phyloP scores from a whole-genome alignment of 2,797 vertebrate genomes.

The Rhinella marina region DNA sequence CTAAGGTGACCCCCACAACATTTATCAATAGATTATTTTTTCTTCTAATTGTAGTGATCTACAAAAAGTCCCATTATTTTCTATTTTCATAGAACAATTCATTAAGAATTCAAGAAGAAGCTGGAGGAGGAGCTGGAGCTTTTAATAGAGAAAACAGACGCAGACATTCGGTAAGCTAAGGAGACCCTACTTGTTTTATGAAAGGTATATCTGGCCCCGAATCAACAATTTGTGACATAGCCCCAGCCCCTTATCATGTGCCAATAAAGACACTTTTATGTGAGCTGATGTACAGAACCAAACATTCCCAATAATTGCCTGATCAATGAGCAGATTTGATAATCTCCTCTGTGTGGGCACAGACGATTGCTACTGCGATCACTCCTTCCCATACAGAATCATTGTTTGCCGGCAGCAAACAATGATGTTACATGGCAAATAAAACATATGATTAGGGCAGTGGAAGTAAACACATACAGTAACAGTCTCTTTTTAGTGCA shows the following conservation, averaged over 20 bases:
- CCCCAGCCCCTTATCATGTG: not conserved
- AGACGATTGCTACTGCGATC: no score
- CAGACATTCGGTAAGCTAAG: conserved; percentile 47
- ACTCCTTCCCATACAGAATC: no score
- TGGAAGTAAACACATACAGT: no score
- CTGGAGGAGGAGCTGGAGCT: not conserved
- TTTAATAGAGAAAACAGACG: conserved; percentile 27
- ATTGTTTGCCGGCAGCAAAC: no score
- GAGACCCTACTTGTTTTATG: not conserved
- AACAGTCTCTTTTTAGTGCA: no score
- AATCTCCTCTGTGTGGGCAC: no score
- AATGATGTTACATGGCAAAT: no score
- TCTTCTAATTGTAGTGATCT: not conserved
- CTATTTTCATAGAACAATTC: not conserved
- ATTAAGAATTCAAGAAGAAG: not conserved
- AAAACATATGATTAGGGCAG: no score
- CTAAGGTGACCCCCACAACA: no score
- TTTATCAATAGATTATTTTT: not conserved
- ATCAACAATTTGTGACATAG: not conserved
- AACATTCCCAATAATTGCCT: no score
- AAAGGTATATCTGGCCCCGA: not conserved
- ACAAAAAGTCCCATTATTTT: not conserved
- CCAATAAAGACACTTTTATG: not conserved
- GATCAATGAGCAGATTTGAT: no score
- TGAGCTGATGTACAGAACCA: no score